These are phyloP conservation scores for Actinia equina DNA, from an alignment of 64 coral and sea anemone species.

Conservation along the genomic window DNA sequence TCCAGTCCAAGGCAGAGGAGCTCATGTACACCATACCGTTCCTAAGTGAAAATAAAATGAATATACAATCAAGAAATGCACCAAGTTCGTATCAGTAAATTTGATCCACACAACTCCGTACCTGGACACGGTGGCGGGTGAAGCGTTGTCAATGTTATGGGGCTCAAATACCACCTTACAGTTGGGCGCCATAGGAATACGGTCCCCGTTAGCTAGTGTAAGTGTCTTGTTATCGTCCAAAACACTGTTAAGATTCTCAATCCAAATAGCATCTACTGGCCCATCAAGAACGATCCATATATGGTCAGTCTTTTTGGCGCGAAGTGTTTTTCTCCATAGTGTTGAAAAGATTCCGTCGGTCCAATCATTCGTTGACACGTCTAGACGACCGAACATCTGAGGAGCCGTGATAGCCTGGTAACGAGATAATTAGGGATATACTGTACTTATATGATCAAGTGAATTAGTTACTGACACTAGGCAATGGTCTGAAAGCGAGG, in stretches of 20 bases:
- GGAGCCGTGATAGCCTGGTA: slow-evolving; percentile 91
- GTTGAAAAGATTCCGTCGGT: slow-evolving; percentile 98
- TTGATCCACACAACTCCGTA: too few species aligned
- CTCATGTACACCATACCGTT: slow-evolving; percentile 99
- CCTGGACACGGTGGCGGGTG: slow-evolving; percentile 90
- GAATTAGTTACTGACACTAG: background rate
- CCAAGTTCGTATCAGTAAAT: too few species aligned
- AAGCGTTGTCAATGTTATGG: slow-evolving; percentile 94
- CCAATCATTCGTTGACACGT: slow-evolving; percentile 98
- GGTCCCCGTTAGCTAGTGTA: slow-evolving; percentile 87
- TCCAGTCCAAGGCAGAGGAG: slow-evolving; percentile 89
- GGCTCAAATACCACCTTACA: slow-evolving; percentile 97
- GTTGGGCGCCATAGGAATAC: slow-evolving; percentile 85
- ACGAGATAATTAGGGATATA: background rate
- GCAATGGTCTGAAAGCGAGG: background rate
- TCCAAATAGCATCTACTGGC: slow-evolving; percentile 97
- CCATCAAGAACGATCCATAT: slow-evolving; percentile 98
- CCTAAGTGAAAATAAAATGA: slow-evolving; percentile 16
- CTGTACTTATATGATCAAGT: background rate
- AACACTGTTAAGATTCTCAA: slow-evolving; percentile 96
- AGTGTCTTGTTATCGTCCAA: slow-evolving; percentile 93
- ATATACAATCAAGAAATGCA: too few species aligned
- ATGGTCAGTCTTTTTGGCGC: slow-evolving; percentile 91
- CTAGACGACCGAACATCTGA: slow-evolving; percentile 97
- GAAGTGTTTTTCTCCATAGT: slow-evolving; percentile 89